These are phyloP conservation scores for Chrysolina haemoptera DNA, from an alignment of 2,888 invertebrate genomes.

Conservation along the genomic window DNA sequence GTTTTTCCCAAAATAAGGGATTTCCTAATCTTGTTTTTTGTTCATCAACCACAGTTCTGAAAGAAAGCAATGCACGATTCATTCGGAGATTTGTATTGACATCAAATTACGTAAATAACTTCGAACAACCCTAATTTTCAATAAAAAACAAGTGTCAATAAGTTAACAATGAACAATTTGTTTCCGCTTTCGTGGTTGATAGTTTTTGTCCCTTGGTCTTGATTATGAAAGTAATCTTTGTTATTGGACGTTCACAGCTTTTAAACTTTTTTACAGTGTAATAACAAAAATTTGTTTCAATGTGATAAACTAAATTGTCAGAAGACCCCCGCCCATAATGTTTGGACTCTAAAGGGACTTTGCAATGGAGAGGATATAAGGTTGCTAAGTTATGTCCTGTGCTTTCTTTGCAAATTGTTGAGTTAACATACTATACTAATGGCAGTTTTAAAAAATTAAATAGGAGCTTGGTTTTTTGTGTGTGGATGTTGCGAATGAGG, in stretches of 20 bases:
- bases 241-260: constrained; percentile 17
- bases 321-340: constrained; percentile 34
- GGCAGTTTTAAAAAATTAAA: constrained; percentile 66
- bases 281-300: constrained; percentile 19
- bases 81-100: no score
- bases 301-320: constrained; percentile 29
- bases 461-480: constrained; percentile 71
- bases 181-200: background rate
- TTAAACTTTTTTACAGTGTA: constrained; percentile 16
- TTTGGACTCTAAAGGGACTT: constrained; percentile 30
- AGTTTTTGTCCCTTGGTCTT: background rate
- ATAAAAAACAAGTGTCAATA: no score
- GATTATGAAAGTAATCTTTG: constrained; percentile 10
- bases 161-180: no score
- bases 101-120: no score
- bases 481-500: constrained; percentile 36
- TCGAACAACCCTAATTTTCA: no score
- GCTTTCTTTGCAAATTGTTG: constrained; percentile 67
- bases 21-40: no score
- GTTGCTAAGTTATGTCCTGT: constrained; percentile 43
- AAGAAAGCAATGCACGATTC: no score
- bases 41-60: no score
- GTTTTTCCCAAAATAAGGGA: no score
- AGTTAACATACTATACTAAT: constrained; percentile 68
- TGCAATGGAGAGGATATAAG: constrained; percentile 36